phyloP scores from a whole-genome alignment of 2,113 vertebrate species.

The Columba janthina region DNA sequence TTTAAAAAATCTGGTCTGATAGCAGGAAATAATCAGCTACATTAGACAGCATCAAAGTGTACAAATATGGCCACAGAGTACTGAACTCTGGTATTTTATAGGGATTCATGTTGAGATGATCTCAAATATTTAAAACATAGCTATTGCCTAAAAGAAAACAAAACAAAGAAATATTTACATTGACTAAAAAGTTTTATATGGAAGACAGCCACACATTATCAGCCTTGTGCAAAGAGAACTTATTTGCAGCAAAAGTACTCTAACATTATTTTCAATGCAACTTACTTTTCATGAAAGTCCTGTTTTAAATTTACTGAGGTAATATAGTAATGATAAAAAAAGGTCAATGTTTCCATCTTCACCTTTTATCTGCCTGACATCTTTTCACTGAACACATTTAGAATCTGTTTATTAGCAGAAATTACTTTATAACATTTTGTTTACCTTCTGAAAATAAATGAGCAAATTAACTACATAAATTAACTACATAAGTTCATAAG shows the following conservation, averaged over 20 bases:
- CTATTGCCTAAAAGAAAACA: not conserved
- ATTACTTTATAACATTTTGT: not conserved
- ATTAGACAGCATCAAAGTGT: not conserved
- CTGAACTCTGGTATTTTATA: not conserved
- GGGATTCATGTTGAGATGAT: not conserved
- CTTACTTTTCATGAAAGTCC: not conserved
- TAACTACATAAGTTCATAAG: not conserved
- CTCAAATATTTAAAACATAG: not conserved
- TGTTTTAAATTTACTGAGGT: not conserved
- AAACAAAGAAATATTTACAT: not conserved
- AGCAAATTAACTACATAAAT: not conserved
- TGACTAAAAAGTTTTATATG: not conserved
- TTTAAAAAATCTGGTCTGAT: not conserved
- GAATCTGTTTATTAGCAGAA: not conserved
- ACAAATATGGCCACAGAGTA: not conserved
- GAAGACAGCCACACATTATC: not conserved
- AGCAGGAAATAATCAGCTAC: not conserved
- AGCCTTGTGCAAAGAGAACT: constrained; percentile 13
- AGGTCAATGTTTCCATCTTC: not conserved
- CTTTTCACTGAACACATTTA: not conserved
- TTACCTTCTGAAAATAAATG: constrained; percentile 12
- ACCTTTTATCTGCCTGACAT: not conserved
- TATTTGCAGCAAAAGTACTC: constrained; percentile 61
- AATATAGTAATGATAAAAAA: not conserved
- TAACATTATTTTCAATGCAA: constrained; percentile 32